Percentiles rank a stretch among this genome's conserved stretches.
Conservation (phyloP, 2,797 vertebrate genomes). For the Molossus molossus region DNA sequence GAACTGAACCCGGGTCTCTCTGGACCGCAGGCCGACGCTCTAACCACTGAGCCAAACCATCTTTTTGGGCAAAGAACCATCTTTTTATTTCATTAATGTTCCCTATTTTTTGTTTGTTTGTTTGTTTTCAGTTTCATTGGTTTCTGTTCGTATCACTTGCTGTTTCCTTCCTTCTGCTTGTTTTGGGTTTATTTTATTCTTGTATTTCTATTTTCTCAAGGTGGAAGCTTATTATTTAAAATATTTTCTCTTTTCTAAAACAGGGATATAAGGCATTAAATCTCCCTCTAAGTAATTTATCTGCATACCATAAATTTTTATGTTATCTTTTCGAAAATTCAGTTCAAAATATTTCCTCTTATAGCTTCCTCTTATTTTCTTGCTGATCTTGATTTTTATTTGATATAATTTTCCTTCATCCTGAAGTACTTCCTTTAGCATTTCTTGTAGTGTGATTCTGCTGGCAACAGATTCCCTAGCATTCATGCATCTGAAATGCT, state of each 20-base stretch:
- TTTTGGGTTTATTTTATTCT: background rate
- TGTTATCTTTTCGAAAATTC: background rate
- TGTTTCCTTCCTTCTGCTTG: slow-evolving; percentile 16
- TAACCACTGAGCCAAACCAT: no score
- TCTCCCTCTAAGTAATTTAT: background rate
- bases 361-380: background rate
- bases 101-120: background rate
- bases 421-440: background rate
- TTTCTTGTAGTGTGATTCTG: background rate
- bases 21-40: no score
- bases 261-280: background rate
- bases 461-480: background rate
- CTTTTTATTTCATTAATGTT: background rate
- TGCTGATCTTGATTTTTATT: background rate
- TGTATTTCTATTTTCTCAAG: background rate
- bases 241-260: slow-evolving; percentile 14
- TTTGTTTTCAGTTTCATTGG: background rate
- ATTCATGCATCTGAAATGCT: slow-evolving; percentile 21
- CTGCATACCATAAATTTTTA: background rate
- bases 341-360: background rate
- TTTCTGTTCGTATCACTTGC: background rate
- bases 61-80: background rate
- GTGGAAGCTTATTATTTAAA: slow-evolving; percentile 17
- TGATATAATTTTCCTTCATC: background rate
- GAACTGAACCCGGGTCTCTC: no score